Evolutionary conservation across 2,113 vertebrate species (phyloP).

Genomic region (Meriones unguiculatus): DNA sequence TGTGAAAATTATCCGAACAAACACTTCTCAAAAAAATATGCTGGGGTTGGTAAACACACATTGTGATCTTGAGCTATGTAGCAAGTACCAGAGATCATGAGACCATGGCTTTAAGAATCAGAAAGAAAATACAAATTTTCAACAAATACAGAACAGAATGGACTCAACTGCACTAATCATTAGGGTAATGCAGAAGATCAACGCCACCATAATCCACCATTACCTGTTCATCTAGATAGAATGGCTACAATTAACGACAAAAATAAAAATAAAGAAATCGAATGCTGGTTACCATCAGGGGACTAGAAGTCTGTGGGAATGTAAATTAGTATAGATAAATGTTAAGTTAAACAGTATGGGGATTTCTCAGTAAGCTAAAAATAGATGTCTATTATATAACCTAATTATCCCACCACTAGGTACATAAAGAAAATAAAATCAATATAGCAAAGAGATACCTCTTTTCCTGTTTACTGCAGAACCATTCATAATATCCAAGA

Average conservation of each 20-base stretch:
- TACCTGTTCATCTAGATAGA: background rate
- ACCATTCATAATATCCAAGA: background rate
- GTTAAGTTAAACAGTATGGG: background rate
- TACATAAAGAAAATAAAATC: background rate
- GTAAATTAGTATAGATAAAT: background rate
- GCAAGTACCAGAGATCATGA: background rate
- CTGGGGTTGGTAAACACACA: background rate
- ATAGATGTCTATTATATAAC: background rate
- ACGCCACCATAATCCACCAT: background rate
- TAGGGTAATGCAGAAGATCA: background rate
- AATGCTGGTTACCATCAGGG: background rate
- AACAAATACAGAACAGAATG: background rate
- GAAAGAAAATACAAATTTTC: background rate
- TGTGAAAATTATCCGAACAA: background rate
- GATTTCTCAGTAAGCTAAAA: constrained; percentile 8
- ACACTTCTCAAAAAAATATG: background rate
- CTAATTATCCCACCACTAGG: background rate
- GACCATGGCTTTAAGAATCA: background rate
- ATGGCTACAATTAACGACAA: background rate
- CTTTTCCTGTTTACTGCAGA: background rate
- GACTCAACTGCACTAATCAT: background rate
- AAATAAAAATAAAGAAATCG: background rate
- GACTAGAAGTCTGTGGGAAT: background rate
- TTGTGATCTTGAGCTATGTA: background rate
- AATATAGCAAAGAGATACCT: background rate